Evolutionary conservation across 1,140 invertebrate species (phyloP).

Genomic region (Saxidomus purpurata): DNA sequence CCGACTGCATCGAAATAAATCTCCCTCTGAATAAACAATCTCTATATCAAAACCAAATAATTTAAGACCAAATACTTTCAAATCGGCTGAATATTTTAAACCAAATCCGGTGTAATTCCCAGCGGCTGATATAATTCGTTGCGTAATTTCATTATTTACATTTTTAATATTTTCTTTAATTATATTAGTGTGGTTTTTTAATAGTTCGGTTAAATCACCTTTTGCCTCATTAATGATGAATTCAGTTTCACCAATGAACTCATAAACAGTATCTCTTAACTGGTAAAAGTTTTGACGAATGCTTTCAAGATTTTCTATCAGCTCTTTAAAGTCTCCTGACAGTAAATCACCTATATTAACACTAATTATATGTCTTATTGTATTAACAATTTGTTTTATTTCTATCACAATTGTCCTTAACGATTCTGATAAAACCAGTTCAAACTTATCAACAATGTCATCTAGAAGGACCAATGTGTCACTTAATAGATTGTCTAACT

Average conservation of each 20-base stretch:
- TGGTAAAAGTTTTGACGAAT: background rate
- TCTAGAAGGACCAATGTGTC: background rate
- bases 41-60: slow-evolving; percentile 33
- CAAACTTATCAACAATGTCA: background rate
- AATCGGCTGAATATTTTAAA: background rate
- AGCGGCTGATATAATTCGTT: background rate
- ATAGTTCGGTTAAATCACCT: background rate
- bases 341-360: background rate
- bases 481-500: background rate
- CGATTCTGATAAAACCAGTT: background rate
- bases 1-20: slow-evolving; percentile 17
- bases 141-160: background rate
- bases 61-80: slow-evolving; percentile 8
- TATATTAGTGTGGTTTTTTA: background rate
- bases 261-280: background rate
- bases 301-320: background rate
- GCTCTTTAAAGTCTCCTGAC: background rate
- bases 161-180: slow-evolving; percentile 9
- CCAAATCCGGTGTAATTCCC: slow-evolving; percentile 33
- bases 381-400: background rate
- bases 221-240: background rate
- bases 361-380: background rate
- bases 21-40: slow-evolving; percentile 18
- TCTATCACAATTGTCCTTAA: background rate
- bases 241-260: background rate